Evolutionary conservation across 2,888 invertebrate species (phyloP).

Genomic region (Meghimatium bilineatum): DNA sequence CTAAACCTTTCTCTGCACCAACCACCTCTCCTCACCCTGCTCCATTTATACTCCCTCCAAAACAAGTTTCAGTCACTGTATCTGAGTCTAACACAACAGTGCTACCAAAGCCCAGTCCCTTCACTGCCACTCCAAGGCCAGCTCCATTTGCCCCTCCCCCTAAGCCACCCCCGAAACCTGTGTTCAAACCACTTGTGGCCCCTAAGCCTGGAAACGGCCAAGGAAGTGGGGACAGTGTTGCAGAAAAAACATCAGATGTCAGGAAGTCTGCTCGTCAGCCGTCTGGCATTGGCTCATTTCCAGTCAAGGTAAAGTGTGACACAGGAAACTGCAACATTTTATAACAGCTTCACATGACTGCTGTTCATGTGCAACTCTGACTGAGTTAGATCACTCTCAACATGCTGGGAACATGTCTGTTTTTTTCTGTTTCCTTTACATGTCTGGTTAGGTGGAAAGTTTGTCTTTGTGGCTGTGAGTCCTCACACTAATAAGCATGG

Average conservation of each 20-base stretch:
- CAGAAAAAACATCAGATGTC: constrained; percentile 36
- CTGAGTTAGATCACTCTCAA: too few species aligned
- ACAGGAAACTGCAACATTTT: too few species aligned
- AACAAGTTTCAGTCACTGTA: background rate
- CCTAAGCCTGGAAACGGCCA: constrained; percentile 56
- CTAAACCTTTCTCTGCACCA: constrained; percentile 26
- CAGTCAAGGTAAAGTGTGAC: constrained; percentile 19
- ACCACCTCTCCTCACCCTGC: background rate
- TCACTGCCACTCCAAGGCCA: background rate
- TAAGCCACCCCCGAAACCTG: constrained; percentile 57
- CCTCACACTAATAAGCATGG: too few species aligned
- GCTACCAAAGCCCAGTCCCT: background rate
- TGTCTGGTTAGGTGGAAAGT: too few species aligned
- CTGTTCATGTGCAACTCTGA: too few species aligned
- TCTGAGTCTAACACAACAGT: constrained; percentile 1
- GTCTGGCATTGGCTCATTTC: constrained; percentile 28
- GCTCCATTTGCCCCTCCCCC: constrained; percentile 38
- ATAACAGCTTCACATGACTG: too few species aligned
- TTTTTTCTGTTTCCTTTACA: too few species aligned
- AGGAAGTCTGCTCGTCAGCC: constrained; percentile 47
- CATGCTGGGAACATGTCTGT: too few species aligned
- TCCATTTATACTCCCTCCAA: constrained; percentile 14
- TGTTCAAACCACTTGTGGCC: constrained; percentile 59
- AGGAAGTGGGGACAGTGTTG: constrained; percentile 22
- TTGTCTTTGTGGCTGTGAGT: too few species aligned